Percentiles rank a stretch among this genome's conserved stretches.
phyloP scores from a whole-genome alignment of 2,113 vertebrate species.

The Campylomormyrus tamandua region DNA sequence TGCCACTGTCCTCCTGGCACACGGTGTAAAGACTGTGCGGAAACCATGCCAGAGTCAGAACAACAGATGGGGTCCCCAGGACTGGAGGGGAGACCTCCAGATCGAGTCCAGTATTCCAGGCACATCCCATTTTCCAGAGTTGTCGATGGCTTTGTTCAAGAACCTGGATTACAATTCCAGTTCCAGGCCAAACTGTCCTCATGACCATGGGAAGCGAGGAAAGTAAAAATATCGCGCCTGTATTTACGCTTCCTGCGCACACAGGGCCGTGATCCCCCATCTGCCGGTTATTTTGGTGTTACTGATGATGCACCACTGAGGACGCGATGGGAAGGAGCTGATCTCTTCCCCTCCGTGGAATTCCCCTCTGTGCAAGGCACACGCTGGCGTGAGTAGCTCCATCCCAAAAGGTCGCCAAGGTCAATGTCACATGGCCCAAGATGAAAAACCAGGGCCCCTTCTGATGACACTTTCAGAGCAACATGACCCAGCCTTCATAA shows the following conservation, averaged over 20 bases:
- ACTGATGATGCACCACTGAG: constrained; percentile 11
- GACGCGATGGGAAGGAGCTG: constrained; percentile 13
- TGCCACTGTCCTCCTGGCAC: not conserved
- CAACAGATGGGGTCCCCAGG: not conserved
- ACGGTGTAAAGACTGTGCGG: not conserved
- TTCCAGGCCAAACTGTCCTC: not conserved
- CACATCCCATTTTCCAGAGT: not conserved
- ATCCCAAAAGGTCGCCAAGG: constrained; percentile 1
- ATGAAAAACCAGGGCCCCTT: constrained; percentile 29
- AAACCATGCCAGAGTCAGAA: not conserved
- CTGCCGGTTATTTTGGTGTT: constrained; percentile 20
- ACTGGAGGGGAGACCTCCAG: not conserved
- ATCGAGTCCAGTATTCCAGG: not conserved
- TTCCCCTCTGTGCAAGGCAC: constrained; percentile 9
- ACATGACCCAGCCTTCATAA: not conserved
- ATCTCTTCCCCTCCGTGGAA: constrained; percentile 24
- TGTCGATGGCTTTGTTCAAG: not conserved
- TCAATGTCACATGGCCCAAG: constrained; percentile 34
- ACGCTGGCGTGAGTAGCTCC: not conserved
- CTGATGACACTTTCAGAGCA: not conserved
- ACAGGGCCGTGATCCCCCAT: constrained; percentile 9
- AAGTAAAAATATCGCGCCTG: constrained; percentile 11
- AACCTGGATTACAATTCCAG: not conserved
- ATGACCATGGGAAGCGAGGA: constrained; percentile 10
- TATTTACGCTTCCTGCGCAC: constrained; percentile 10